Conservation (phyloP, 2,888 invertebrate genomes). For the Ectropis crepuscularia region DNA sequence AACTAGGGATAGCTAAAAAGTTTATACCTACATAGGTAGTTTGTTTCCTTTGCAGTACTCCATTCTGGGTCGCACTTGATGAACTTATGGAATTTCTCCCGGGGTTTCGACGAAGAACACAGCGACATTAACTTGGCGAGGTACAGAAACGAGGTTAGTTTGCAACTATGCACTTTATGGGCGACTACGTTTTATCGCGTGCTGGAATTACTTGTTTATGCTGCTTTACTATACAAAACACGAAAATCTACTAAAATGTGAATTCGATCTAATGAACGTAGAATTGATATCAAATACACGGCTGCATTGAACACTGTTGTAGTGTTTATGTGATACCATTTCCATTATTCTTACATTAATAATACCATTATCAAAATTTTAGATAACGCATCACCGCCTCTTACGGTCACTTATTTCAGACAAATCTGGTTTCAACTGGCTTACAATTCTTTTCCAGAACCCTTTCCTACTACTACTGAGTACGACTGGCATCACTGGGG, state of each 20-base stretch:
- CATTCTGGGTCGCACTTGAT: constrained; percentile 83
- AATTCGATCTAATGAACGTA: too few species aligned
- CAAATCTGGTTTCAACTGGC: too few species aligned
- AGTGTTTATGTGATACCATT: too few species aligned
- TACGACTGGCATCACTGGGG: constrained; percentile 76
- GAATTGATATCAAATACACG: too few species aligned
- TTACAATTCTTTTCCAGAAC: constrained; percentile 59
- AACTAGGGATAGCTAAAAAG: not conserved
- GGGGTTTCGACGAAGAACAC: constrained; percentile 71
- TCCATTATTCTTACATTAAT: too few species aligned
- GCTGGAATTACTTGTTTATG: constrained; percentile 17
- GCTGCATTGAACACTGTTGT: too few species aligned
- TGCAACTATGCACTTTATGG: constrained; percentile 37
- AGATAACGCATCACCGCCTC: too few species aligned
- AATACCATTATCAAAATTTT: too few species aligned
- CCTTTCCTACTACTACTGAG: constrained; percentile 67
- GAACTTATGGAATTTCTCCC: constrained; percentile 84
- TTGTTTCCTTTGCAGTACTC: constrained; percentile 66
- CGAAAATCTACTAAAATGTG: too few species aligned
- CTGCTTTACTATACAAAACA: not conserved
- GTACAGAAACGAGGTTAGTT: constrained; percentile 76
- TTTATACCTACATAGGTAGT: not conserved
- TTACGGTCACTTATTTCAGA: too few species aligned
- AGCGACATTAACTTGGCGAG: constrained; percentile 79
- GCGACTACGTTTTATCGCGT: constrained; percentile 22